Evolutionary conservation across 2,113 vertebrate species (phyloP), one percentile per base, ranked within the genome.

Genomic region (Triplophysa dalaica): DNA sequence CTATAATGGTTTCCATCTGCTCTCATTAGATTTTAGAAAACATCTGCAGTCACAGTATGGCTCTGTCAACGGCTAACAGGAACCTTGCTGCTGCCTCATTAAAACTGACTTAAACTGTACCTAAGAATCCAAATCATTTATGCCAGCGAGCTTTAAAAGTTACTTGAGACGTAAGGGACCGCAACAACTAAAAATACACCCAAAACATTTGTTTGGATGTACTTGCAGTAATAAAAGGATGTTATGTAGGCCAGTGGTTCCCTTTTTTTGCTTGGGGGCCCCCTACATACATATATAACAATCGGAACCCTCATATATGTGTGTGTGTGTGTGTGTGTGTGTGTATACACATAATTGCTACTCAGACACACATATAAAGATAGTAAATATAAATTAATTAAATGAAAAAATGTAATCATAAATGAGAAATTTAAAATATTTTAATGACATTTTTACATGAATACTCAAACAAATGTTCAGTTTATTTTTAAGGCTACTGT

Each of bases 1-100:
- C 50, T 13, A 33, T 78, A 76, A 70, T 67, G 16, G 48, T 48
- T 43, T 68, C 62, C 54, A 75, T 67, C 77, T 75, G 67, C 63
- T 72, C 22, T 9, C 54, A 26, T 41, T 41, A 13, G 17, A 74
- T 67, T 9, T 8, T 6, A 19, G 6, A 70, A 8, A 17, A 22
- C 54, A 75, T 72, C 56, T 48, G 52, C 22, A 74, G 64, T 63
- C 64, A 26, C 48, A 12, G 45, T 29, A 45, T 60, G 62, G 13
- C 24, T 21, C 64, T 68, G 7, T 67, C 52, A 60, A 43, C 66
- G 41, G 45, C 80, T 68, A 69, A 60, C 56, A 29, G 64, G 65
- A 68, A 19, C 54, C 58, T 26, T n/a, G 62, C 60, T 33, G 60
- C 70, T 41, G 70, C 54, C 33, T 63, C 43, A 38, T 50, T 41